Conservation (phyloP, 2,888 invertebrate genomes). For the Xylota sylvarum region DNA sequence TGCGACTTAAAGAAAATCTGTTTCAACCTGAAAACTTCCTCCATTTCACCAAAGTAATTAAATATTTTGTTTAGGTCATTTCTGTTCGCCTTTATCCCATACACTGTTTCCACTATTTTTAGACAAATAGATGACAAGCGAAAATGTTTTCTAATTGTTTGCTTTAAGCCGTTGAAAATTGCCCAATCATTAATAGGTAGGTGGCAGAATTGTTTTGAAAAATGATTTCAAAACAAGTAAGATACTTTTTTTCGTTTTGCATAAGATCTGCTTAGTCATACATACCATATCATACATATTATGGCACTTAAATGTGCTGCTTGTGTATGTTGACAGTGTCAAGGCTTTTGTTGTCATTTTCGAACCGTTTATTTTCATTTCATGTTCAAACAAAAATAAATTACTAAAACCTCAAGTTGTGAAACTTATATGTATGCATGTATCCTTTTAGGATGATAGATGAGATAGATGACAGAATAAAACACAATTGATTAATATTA, state of each 20-base stretch:
- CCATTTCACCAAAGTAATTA: slow-evolving; percentile 16
- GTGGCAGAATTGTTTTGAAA: not conserved
- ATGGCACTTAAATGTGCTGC: not conserved
- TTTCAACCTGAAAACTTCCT: slow-evolving; percentile 14
- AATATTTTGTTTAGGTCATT: slow-evolving; percentile 4
- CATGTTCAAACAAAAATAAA: slow-evolving; percentile 3
- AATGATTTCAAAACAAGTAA: slow-evolving; percentile 19
- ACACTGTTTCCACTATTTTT: slow-evolving; percentile 9
- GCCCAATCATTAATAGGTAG: not conserved
- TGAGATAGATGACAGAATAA: slow-evolving; percentile 4
- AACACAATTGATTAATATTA: not conserved
- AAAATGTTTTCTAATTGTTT: slow-evolving; percentile 18
- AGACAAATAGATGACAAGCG: slow-evolving; percentile 6
- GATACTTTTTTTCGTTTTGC: slow-evolving; percentile 2
- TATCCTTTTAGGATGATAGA: slow-evolving; percentile 6
- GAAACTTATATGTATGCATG: not conserved
- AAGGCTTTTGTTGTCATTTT: slow-evolving; percentile 20
- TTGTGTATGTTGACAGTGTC: slow-evolving; percentile 11
- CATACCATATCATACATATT: not conserved
- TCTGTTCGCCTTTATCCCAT: not conserved
- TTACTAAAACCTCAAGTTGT: slow-evolving; percentile 6
- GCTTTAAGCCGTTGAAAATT: slow-evolving; percentile 6
- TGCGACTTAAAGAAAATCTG: not conserved
- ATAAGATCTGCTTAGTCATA: not conserved
- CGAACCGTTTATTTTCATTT: slow-evolving; percentile 2